Evolutionary conservation across 1,140 invertebrate genomes (phyloP).

Genomic region (Sitophilus oryzae): DNA sequence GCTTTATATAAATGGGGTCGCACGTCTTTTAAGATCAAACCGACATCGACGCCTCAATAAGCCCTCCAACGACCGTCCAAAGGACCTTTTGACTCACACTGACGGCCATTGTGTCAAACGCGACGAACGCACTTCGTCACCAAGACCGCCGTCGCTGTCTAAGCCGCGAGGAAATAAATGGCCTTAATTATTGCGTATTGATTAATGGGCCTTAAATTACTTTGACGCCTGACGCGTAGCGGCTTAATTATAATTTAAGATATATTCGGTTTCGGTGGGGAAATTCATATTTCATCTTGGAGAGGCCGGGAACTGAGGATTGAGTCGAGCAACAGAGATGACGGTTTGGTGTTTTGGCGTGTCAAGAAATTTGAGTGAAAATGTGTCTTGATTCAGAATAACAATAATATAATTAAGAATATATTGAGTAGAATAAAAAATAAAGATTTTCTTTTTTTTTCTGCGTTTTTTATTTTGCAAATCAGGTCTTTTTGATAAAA

Average conservation of each 20-base stretch:
- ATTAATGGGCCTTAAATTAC: conserved; percentile 13
- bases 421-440: too few species aligned
- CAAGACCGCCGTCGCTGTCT: not conserved
- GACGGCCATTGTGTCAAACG: not conserved
- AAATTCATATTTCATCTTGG: too few species aligned
- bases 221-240: conserved; percentile 4
- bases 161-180: conserved; percentile 5
- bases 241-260: not conserved
- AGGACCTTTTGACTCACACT: not conserved
- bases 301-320: too few species aligned
- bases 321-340: too few species aligned
- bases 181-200: conserved; percentile 14
- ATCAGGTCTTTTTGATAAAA: too few species aligned
- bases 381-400: too few species aligned
- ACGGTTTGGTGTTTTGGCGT: too few species aligned
- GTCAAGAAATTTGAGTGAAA: too few species aligned
- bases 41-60: not conserved
- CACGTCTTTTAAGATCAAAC: not conserved
- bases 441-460: too few species aligned
- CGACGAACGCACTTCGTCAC: not conserved
- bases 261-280: not conserved
- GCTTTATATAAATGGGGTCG: too few species aligned
- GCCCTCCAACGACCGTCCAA: not conserved
- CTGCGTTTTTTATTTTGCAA: too few species aligned
- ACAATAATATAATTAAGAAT: too few species aligned